These are phyloP conservation scores for Glaucopsyche alexis DNA, from an alignment of 2,888 invertebrate genomes.

Conservation along the genomic window DNA sequence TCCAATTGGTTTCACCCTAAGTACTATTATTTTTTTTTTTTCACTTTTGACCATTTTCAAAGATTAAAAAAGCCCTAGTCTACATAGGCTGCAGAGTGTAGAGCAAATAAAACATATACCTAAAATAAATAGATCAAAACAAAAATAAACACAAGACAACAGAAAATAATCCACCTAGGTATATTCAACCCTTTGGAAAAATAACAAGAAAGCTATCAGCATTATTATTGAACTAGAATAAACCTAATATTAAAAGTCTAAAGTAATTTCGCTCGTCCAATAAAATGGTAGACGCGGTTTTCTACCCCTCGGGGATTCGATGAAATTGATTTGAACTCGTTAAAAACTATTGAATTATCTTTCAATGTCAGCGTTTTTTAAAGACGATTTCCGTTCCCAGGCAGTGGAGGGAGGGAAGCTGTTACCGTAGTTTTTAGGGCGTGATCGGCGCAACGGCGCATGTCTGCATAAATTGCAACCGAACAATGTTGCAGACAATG, in stretches of 20 bases:
- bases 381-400: conserved; percentile 66
- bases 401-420: conserved; percentile 55
- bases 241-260: conserved; percentile 18
- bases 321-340: conserved; percentile 17
- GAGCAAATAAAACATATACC: background rate
- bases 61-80: too few relatives aligned
- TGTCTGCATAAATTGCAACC: conserved; percentile 71
- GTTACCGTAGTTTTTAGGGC: conserved; percentile 74
- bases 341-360: conserved; percentile 22
- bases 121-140: background rate
- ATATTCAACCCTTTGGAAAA: background rate
- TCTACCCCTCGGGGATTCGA: background rate
- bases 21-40: too few relatives aligned
- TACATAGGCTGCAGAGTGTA: background rate
- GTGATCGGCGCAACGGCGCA: conserved; percentile 72
- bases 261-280: conserved; percentile 22
- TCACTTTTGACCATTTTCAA: too few relatives aligned
- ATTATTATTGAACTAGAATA: conserved; percentile 5
- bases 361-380: conserved; percentile 35
- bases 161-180: conserved; percentile 5
- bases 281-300: conserved; percentile 17
- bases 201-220: background rate
- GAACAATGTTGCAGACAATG: conserved; percentile 52
- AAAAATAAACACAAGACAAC: background rate
- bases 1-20: too few relatives aligned